These are phyloP conservation scores for Anseranas semipalmata DNA, from an alignment of 2,113 vertebrate species.

Conservation along the genomic window DNA sequence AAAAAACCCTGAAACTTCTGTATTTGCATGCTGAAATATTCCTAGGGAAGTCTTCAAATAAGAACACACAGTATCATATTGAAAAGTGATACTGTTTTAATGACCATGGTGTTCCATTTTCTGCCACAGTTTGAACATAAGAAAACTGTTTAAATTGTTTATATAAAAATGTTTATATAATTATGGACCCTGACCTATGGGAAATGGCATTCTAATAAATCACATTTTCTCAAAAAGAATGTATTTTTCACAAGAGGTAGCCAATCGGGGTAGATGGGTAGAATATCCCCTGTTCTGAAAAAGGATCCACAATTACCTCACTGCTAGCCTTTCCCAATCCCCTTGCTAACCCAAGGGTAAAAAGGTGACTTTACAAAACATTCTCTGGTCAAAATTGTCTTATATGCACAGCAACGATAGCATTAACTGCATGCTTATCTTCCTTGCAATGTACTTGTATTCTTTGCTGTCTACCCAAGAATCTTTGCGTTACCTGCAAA, in stretches of 20 bases:
- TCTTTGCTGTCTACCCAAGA: neutral
- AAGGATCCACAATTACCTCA: neutral
- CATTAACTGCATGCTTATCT: neutral
- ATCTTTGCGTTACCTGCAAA: neutral
- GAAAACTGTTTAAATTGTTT: neutral
- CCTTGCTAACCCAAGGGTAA: neutral
- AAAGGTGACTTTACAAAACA: neutral
- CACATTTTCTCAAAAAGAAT: neutral
- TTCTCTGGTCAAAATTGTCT: neutral
- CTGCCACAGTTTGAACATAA: neutral
- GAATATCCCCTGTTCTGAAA: neutral
- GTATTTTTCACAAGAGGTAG: neutral
- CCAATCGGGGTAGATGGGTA: neutral
- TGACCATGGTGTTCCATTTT: neutral
- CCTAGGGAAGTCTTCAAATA: neutral
- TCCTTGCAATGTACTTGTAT: neutral
- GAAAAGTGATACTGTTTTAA: neutral
- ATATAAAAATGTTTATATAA: neutral
- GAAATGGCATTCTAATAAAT: neutral
- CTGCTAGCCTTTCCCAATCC: neutral
- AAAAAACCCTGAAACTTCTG: neutral
- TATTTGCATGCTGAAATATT: neutral
- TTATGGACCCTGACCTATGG: neutral
- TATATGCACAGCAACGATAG: neutral
- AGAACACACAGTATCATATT: neutral